Conservation (phyloP, 2,113 vertebrate genomes). For the Ammodytes marinus region DNA sequence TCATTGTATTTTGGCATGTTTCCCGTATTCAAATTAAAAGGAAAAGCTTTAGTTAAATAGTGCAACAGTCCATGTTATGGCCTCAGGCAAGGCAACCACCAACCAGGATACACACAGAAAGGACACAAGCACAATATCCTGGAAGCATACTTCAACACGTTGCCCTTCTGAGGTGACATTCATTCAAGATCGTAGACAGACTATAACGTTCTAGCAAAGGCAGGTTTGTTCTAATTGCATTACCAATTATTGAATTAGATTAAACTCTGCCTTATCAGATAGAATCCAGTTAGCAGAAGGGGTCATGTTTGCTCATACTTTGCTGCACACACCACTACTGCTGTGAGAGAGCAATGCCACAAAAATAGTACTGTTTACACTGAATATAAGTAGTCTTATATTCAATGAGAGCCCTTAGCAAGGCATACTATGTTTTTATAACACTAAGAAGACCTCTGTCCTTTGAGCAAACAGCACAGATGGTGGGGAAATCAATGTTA, state of each 20-base stretch:
- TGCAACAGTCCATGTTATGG: constrained; percentile 8
- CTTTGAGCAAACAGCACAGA: constrained; percentile 38
- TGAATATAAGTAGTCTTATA: constrained; percentile 38
- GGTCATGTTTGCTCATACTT: constrained; percentile 35
- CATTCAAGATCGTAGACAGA: constrained; percentile 22
- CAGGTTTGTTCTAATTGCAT: constrained; percentile 47
- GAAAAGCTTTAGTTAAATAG: constrained; percentile 23
- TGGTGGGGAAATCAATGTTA: constrained; percentile 48
- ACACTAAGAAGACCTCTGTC: constrained; percentile 30
- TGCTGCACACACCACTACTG: neutral
- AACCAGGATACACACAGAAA: constrained; percentile 21
- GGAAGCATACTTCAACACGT: constrained; percentile 23
- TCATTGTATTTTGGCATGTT: neutral
- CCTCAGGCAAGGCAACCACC: constrained; percentile 9
- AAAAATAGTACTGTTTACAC: constrained; percentile 52
- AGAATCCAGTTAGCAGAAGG: constrained; percentile 30
- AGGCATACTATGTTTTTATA: constrained; percentile 39
- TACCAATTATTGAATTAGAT: constrained; percentile 45
- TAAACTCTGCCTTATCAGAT: constrained; percentile 36
- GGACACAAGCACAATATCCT: constrained; percentile 2
- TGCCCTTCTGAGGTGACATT: constrained; percentile 21
- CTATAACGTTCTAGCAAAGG: constrained; percentile 22
- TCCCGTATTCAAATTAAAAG: neutral
- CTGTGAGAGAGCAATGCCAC: constrained; percentile 12
- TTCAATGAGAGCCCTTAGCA: constrained; percentile 26